phyloP scores from a whole-genome alignment of 2,888 invertebrate genomes.

The Macaria notata region DNA sequence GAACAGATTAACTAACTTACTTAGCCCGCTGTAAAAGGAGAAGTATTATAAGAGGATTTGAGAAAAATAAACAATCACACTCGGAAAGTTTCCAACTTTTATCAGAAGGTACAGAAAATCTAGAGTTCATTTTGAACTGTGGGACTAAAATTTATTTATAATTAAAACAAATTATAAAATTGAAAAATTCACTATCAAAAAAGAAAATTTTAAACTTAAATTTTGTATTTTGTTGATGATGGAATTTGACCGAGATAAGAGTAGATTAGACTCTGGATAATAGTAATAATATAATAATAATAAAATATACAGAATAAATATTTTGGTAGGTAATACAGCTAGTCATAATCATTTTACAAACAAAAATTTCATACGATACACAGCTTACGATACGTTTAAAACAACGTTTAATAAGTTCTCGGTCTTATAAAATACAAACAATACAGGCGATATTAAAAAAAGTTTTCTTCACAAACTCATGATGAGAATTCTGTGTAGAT shows the following conservation, averaged over 20 bases:
- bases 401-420: background rate
- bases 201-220: no score
- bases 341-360: no score
- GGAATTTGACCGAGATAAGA: no score
- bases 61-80: slow-evolving; percentile 16
- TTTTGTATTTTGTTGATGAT: no score
- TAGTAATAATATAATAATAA: no score
- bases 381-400: background rate
- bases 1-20: slow-evolving; percentile 4
- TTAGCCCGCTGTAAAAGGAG: slow-evolving; percentile 2
- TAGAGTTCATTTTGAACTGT: slow-evolving; percentile 5
- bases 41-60: slow-evolving; percentile 7
- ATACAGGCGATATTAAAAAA: slow-evolving; percentile 14
- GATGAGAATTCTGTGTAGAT: slow-evolving; percentile 24
- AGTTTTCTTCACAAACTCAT: slow-evolving; percentile 21
- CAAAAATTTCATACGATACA: no score
- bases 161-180: slow-evolving; percentile 3
- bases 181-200: background rate
- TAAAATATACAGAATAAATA: no score
- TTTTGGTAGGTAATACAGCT: no score
- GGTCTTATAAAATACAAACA: slow-evolving; percentile 3
- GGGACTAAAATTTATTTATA: slow-evolving; percentile 1
- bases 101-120: slow-evolving; percentile 10
- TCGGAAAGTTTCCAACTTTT: slow-evolving; percentile 16
- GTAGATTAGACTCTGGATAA: no score